These are phyloP conservation scores for Madoqua kirkii DNA, from an alignment of 2,113 vertebrate species.

Conservation along the genomic window DNA sequence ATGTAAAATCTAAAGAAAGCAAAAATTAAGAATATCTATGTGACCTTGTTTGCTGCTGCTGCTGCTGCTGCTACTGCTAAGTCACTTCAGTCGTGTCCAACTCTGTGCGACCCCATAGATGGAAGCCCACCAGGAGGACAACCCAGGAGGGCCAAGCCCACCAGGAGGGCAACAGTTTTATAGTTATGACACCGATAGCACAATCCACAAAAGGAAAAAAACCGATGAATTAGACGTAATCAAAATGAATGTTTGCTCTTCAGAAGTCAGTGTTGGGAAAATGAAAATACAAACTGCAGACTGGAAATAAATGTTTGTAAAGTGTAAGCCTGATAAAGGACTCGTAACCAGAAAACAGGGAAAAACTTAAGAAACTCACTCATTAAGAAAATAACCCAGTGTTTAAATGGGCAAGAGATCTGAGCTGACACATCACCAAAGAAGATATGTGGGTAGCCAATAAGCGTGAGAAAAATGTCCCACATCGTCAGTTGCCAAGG, in stretches of 20 bases:
- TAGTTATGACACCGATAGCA: not conserved
- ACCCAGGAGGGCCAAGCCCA: too few species aligned
- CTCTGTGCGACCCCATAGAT: too few species aligned
- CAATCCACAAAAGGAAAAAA: not conserved
- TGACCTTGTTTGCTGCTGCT: not conserved
- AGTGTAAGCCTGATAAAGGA: not conserved
- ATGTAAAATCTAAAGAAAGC: not conserved
- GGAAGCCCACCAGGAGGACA: too few species aligned
- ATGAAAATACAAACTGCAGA: not conserved
- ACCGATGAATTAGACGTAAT: not conserved
- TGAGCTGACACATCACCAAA: not conserved
- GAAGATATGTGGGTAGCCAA: not conserved
- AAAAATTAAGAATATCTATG: not conserved
- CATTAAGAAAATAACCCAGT: not conserved
- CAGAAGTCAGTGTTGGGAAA: not conserved
- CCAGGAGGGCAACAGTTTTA: not conserved
- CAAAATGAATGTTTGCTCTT: not conserved
- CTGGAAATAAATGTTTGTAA: not conserved
- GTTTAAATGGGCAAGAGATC: not conserved
- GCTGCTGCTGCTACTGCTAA: too few species aligned
- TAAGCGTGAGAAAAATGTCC: not conserved
- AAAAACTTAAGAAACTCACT: not conserved
- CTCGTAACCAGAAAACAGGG: not conserved
- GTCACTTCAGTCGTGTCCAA: fast-evolving
- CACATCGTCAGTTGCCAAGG: fast-evolving